Evolutionary conservation across 37 sponge, comb jelly and placozoan species (phyloP), one percentile per base, ranked within the genome.

Genomic region (Bolinopsis microptera): DNA sequence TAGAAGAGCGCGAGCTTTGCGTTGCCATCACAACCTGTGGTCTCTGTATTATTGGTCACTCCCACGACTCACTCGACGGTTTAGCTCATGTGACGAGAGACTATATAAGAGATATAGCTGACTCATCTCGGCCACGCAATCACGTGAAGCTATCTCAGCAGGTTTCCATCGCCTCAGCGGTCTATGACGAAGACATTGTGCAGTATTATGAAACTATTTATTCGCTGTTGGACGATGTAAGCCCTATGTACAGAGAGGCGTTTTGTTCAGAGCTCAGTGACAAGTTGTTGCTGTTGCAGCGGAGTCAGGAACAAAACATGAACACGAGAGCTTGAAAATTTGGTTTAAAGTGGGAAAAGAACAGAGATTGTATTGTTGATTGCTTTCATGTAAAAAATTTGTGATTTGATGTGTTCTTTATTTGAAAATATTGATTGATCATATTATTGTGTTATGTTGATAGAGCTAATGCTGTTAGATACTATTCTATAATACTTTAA

Each of bases 1-100:
- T 77, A 8, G 80, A 77, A 32, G 36, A 35, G 0, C 27, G 80
- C 1, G 36, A 77, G 33, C 36, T 77, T 13, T 77, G 80, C 21
- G 37, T 77, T 28, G 80, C 80, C 18, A 32, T 77, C 18, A 77
- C 80, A 35, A 32, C 80, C 3, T 35, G 35, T 32, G 80, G 80
- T 21, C 80, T 77, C 22, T 32, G 33, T 32, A 32, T 77, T 36
- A 77, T 77, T 36, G 80, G 80, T 34, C 80, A 77, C 80, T 32
- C 80, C 32, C 80, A 77, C 80, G 80, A 77, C 37, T 77, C 80
- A 77, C 32, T 77, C 35, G 80, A 77, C 0, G 80, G 35, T 9
- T 32, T 77, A 1, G 80, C 3, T 8, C 80, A 77, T 36, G 80
- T 77, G 80, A 77, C 80, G 0, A 9, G 80, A 32, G 80, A 77